A percentile compares a stretch with the other conserved stretches of the same genome.
These are phyloP conservation scores for Apis dorsata DNA, from an alignment of 1,140 invertebrate species.

Conservation along the genomic window DNA sequence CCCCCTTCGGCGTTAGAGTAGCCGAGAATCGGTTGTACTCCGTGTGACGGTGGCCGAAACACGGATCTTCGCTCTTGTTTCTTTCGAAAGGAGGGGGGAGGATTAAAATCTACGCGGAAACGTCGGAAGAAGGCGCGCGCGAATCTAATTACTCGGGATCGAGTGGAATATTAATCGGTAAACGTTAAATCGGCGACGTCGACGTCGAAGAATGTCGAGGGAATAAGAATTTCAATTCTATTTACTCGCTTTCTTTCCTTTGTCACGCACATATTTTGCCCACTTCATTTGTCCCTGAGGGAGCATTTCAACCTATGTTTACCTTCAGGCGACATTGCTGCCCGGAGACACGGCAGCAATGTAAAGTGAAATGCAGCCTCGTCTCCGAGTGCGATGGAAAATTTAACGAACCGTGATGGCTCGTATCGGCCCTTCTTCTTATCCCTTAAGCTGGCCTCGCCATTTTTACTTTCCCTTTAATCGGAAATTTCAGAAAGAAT, in stretches of 20 bases:
- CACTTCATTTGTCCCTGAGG: constrained; percentile 66
- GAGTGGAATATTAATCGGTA: too few species aligned
- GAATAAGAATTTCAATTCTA: constrained; percentile 39
- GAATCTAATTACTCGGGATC: too few species aligned
- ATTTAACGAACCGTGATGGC: constrained; percentile 33
- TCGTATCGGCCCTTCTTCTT: constrained; percentile 16
- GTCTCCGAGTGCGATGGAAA: constrained; percentile 43
- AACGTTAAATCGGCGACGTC: too few species aligned
- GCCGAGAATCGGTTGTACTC: constrained; percentile 24
- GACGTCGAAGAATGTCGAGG: too few species aligned
- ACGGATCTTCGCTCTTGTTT: constrained; percentile 13
- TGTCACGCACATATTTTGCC: constrained; percentile 64
- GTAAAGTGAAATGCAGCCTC: constrained; percentile 51
- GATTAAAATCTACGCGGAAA: too few species aligned
- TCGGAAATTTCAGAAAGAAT: not conserved
- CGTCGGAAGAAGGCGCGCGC: too few species aligned
- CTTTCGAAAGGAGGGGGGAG: not conserved
- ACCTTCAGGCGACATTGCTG: constrained; percentile 45
- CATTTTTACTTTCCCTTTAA: not conserved
- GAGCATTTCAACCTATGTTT: constrained; percentile 62
- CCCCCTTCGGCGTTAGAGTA: constrained; percentile 23
- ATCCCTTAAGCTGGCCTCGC: not conserved
- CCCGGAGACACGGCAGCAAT: constrained; percentile 23
- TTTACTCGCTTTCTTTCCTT: constrained; percentile 53
- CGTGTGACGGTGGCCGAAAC: constrained; percentile 22